Conservation (phyloP, 2,113 vertebrate species). For the Myocastor coypus region DNA sequence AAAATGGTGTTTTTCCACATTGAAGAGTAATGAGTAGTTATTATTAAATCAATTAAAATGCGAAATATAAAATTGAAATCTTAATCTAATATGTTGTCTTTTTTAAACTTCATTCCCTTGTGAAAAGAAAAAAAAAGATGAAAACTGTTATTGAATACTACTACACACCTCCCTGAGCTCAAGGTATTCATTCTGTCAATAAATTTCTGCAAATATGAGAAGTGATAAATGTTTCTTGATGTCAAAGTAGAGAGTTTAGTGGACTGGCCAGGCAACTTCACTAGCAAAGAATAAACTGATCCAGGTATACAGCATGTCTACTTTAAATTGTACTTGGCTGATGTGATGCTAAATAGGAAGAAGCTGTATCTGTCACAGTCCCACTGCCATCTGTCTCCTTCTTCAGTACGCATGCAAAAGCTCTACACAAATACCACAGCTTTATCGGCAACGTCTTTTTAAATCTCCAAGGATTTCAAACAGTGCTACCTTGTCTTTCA, state of each 20-base stretch:
- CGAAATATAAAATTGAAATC: neutral
- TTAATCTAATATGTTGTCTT: neutral
- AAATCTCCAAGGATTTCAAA: neutral
- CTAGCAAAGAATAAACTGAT: neutral
- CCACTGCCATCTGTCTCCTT: neutral
- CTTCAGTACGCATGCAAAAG: neutral
- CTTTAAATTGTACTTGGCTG: neutral
- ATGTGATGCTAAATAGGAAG: neutral
- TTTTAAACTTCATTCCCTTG: neutral
- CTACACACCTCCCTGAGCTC: neutral
- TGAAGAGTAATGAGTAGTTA: neutral
- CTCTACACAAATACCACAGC: neutral
- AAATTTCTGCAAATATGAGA: neutral
- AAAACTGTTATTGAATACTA: neutral
- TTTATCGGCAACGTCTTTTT: neutral
- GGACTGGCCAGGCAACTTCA: neutral
- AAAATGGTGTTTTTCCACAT: neutral
- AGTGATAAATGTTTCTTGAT: neutral
- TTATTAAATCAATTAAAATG: slow-evolving; percentile 10
- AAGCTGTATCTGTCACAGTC: neutral
- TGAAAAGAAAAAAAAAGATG: neutral
- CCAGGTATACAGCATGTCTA: neutral
- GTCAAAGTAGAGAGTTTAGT: neutral
- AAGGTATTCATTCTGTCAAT: neutral
- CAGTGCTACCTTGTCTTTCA: neutral